Conservation (phyloP, 2,888 invertebrate species). For the Ptilodon capucinus region DNA sequence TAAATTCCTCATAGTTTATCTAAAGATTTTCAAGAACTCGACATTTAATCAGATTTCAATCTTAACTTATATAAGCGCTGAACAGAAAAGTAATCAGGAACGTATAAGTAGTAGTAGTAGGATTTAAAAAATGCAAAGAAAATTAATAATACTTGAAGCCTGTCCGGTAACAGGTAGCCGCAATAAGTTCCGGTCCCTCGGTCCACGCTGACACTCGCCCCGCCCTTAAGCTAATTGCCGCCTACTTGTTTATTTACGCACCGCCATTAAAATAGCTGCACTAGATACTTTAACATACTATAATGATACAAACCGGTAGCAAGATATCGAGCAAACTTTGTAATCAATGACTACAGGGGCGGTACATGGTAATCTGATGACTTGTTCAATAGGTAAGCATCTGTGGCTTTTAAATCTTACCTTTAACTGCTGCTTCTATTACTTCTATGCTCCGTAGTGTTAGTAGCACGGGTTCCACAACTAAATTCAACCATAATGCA, state of each 20-base stretch:
- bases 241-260: constrained; percentile 69
- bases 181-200: constrained; percentile 46
- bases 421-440: constrained; percentile 70
- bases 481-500: constrained; percentile 48
- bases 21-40: not conserved
- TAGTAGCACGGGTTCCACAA: constrained; percentile 64
- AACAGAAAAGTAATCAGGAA: too few relatives aligned
- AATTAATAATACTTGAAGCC: constrained; percentile 27
- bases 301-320: not conserved
- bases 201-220: constrained; percentile 47
- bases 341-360: not conserved
- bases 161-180: constrained; percentile 42
- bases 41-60: not conserved
- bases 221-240: constrained; percentile 69
- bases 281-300: not conserved
- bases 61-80: too few relatives aligned
- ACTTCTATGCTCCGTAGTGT: constrained; percentile 62
- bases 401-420: constrained; percentile 43
- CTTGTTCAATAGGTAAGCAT: not conserved
- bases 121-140: constrained; percentile 24
- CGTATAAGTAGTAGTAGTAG: too few relatives aligned
- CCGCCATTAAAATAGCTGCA: constrained; percentile 43
- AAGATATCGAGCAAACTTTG: not conserved
- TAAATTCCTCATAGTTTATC: not conserved
- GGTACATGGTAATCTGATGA: not conserved